phyloP scores from a whole-genome alignment of 2,113 vertebrate species.

The Takifugu bimaculatus region DNA sequence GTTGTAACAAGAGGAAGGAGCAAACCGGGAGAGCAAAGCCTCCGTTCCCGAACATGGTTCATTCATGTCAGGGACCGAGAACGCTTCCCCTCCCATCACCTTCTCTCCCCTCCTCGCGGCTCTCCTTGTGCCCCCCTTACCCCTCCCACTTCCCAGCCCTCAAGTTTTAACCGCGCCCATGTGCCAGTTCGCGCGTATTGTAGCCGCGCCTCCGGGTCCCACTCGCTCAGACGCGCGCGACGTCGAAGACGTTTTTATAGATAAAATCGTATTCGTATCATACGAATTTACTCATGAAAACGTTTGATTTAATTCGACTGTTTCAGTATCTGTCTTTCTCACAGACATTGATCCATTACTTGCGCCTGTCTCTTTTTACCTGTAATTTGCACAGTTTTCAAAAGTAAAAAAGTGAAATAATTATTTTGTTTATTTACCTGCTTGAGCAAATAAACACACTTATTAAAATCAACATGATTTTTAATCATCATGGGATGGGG shows the following conservation, averaged over 20 bases:
- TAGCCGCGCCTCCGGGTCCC: neutral
- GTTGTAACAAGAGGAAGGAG: constrained; percentile 49
- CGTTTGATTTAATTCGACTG: neutral
- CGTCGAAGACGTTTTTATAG: too few species aligned
- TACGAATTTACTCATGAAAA: too few species aligned
- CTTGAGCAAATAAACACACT: too few species aligned
- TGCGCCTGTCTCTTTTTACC: too few species aligned
- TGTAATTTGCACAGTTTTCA: too few species aligned
- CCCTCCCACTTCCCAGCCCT: constrained; percentile 30
- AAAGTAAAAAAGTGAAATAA: too few species aligned
- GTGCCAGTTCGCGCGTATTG: neutral
- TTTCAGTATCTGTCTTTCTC: neutral
- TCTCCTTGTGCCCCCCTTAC: constrained; percentile 19
- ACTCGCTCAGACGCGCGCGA: neutral
- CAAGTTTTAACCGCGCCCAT: constrained; percentile 29
- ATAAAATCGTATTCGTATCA: too few species aligned
- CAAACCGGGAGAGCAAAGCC: constrained; percentile 51
- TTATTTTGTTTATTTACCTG: too few species aligned
- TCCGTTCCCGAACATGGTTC: constrained; percentile 66
- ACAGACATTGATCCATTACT: neutral
- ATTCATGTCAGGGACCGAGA: constrained; percentile 56
- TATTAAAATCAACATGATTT: too few species aligned
- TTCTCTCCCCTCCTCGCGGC: constrained; percentile 22
- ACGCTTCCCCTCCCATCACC: constrained; percentile 32
- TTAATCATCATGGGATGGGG: too few species aligned